Percentiles rank a stretch among this genome's conserved stretches.
phyloP scores from a whole-genome alignment of 1,140 invertebrate species.

The Phthorimaea operculella region DNA sequence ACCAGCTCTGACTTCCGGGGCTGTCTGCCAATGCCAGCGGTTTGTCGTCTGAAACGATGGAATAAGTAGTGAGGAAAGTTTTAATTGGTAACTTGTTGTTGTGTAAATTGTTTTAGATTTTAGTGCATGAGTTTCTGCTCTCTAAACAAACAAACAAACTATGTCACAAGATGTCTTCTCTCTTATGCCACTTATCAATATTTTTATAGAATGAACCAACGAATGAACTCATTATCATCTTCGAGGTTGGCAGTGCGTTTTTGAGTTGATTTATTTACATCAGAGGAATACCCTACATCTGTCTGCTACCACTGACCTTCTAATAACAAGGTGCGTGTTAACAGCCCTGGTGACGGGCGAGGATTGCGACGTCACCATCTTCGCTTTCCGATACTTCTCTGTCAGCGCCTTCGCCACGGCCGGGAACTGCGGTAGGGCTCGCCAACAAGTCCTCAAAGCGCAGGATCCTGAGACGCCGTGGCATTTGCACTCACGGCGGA shows the following conservation, averaged over 20 bases:
- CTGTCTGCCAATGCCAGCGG: conserved; percentile 35
- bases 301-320: conserved; percentile 32
- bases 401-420: conserved; percentile 85
- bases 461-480: conserved; percentile 97
- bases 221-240: no score
- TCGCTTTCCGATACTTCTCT: conserved; percentile 85
- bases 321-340: conserved; percentile 55
- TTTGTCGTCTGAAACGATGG: conserved; percentile 21
- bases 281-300: no score
- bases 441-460: conserved; percentile 95
- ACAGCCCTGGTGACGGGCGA: conserved; percentile 48
- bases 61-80: no score
- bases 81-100: no score
- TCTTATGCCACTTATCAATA: no score
- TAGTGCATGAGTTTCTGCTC: no score
- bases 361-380: conserved; percentile 73
- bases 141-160: no score
- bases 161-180: no score
- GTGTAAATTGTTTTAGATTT: no score
- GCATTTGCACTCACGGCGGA: conserved; percentile 92
- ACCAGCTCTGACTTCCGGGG: conserved; percentile 87
- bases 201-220: no score
- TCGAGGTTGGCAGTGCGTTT: no score
- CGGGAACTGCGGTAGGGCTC: conserved; percentile 86
- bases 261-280: no score